Evolutionary conservation across 30 jellyfish, hydroid and myxozoan genomes (phyloP), one percentile per base, ranked within the genome.

Genomic region (Morbakka virulenta): DNA sequence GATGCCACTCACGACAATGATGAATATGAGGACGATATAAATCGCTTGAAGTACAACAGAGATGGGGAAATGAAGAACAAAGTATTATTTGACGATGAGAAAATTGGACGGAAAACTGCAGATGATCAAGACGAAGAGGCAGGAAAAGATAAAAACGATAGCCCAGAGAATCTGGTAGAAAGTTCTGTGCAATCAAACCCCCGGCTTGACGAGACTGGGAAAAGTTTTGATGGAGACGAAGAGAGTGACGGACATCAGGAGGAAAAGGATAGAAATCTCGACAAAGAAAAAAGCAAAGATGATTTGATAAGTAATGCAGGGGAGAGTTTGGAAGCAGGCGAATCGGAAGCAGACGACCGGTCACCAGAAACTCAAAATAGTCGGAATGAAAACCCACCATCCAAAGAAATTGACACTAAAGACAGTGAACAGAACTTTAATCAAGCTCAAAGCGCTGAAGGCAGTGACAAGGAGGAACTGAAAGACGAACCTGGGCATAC

Each of bases 241-340:
- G 78, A 68, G 25, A 17, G 35, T n/a, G 32, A 76, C 23, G 6
- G 64, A 23, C 62, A 36, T 47, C 4, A 20, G 2, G 61, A 47
- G 2, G 4, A 62, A 62, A 50, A 62, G 53, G 23, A 25, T 62
- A 22, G 9, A 25, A n/a, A n/a, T 14, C 52, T 1, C 73, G 30
- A 4, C 13, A n/a, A 48, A 62, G 62, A 28, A 57, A 35, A 6
- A 64, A 62, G 91, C 25, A 20, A 35, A 12, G 48, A 47, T 33
- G 51, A 49, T 11, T 24, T 28, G 33, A 1, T 34, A 20, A 14
- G 62, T 27, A 27, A 1, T 68, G 21, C 0, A 30, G 0, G 2
- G 68, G 13, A 22, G 4, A 24, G 12, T 76, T 79, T 0, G 87
- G 87, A n/a, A n/a, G n/a, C n/a, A n/a, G n/a, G n/a, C n/a, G n/a